Percentiles rank a stretch among this genome's conserved stretches.
These are phyloP conservation scores for Polyergus mexicanus DNA, from an alignment of 1,140 invertebrate species.

Conservation along the genomic window DNA sequence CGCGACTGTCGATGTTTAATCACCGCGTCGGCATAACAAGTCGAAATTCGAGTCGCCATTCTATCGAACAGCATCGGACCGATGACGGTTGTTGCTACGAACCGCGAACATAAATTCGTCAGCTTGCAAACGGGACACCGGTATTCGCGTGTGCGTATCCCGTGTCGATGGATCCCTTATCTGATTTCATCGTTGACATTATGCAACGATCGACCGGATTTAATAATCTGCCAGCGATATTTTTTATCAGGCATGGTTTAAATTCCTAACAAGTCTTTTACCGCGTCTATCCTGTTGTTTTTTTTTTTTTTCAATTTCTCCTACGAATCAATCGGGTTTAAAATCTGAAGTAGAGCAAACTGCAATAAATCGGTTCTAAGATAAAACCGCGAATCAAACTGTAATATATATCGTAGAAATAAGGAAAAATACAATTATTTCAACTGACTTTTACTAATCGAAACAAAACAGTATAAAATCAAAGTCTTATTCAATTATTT, in stretches of 20 bases:
- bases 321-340: neutral
- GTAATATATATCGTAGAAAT: neutral
- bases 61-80: slow-evolving; percentile 64
- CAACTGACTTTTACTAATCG: neutral
- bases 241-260: slow-evolving; percentile 42
- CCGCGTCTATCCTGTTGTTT: neutral
- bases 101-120: slow-evolving; percentile 59
- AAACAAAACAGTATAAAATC: neutral
- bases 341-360: slow-evolving; percentile 3
- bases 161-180: slow-evolving; percentile 60
- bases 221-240: slow-evolving; percentile 54
- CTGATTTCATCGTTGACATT: slow-evolving; percentile 52
- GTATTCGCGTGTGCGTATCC: slow-evolving; percentile 48
- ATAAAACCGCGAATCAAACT: neutral
- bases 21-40: slow-evolving; percentile 71
- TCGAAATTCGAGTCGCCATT: slow-evolving; percentile 72
- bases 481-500: neutral
- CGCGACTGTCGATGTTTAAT: slow-evolving; percentile 68
- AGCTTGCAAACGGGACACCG: slow-evolving; percentile 44
- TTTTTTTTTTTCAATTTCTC: neutral
- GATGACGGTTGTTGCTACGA: slow-evolving; percentile 48
- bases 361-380: neutral
- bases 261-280: slow-evolving; percentile 7
- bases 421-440: neutral
- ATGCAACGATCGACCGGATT: slow-evolving; percentile 38